Percentiles rank a stretch among this genome's conserved stretches.
phyloP scores from a whole-genome alignment of 2,888 invertebrate genomes.

The Aelia acuminata region DNA sequence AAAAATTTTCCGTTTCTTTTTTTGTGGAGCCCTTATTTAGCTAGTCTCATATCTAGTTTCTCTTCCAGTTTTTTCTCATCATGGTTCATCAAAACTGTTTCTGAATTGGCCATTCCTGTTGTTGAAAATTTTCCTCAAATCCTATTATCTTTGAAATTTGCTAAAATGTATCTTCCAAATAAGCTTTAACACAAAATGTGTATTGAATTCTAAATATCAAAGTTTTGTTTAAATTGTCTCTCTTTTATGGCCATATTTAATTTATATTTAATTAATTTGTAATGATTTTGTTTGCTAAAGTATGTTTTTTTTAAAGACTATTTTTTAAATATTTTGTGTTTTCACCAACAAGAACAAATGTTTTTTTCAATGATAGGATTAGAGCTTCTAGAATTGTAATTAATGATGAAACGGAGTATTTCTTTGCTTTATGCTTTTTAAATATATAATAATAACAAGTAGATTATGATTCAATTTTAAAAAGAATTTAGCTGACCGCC shows the following conservation, averaged over 20 bases:
- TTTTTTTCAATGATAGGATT: no score
- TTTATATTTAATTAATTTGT: neutral
- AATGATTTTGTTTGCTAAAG: neutral
- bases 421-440: neutral
- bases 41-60: neutral
- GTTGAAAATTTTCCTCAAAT: neutral
- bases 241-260: neutral
- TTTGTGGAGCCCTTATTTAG: neutral
- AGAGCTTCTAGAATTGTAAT: neutral
- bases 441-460: neutral
- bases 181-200: neutral
- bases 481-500: conserved; percentile 41
- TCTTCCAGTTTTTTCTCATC: neutral
- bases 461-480: neutral
- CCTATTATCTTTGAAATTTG: neutral
- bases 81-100: neutral
- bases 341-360: conserved; percentile 35
- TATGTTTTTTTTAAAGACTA: conserved; percentile 27
- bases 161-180: neutral
- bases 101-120: conserved; percentile 8
- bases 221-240: conserved; percentile 8
- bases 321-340: neutral
- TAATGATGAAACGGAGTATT: no score
- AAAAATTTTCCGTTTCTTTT: neutral
- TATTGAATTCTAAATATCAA: neutral